A percentile compares a stretch with the other conserved stretches of the same genome.
Evolutionary conservation across 2,113 vertebrate species (phyloP).

Genomic region (Elephantulus edwardii): DNA sequence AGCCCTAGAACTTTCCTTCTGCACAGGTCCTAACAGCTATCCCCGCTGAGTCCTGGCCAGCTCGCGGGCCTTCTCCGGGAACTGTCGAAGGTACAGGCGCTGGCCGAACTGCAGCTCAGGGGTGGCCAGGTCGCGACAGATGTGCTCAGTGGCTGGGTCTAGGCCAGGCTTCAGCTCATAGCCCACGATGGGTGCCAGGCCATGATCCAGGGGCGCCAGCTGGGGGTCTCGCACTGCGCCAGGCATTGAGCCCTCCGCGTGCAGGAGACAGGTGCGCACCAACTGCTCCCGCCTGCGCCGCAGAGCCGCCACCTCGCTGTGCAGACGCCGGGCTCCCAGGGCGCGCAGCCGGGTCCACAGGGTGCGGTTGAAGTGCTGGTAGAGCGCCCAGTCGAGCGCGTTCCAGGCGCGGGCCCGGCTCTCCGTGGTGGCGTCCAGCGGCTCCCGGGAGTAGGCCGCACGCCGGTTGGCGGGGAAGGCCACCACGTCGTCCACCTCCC

Average conservation of each 20-base stretch:
- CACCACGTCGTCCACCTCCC: constrained; percentile 88
- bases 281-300: constrained; percentile 73
- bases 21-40: too few species aligned
- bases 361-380: constrained; percentile 87
- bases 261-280: constrained; percentile 83
- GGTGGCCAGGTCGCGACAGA: constrained; percentile 85
- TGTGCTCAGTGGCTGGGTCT: constrained; percentile 52
- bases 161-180: constrained; percentile 87
- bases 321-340: constrained; percentile 81
- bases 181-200: constrained; percentile 86
- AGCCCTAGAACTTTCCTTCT: too few species aligned
- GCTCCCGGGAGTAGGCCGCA: constrained; percentile 74
- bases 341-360: constrained; percentile 85
- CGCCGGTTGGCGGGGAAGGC: constrained; percentile 88
- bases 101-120: constrained; percentile 89
- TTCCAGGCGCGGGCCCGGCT: constrained; percentile 88
- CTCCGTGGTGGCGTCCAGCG: constrained; percentile 49
- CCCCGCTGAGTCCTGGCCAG: not conserved
- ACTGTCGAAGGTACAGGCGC: constrained; percentile 83
- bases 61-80: constrained; percentile 37
- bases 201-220: constrained; percentile 85
- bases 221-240: constrained; percentile 79
- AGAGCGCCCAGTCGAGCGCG: constrained; percentile 89
- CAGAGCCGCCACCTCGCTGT: constrained; percentile 82
- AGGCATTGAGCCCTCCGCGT: constrained; percentile 73